Percentiles rank a stretch among this genome's conserved stretches.
phyloP scores from a whole-genome alignment of 2,888 invertebrate species.

The Drosophila atripex region DNA sequence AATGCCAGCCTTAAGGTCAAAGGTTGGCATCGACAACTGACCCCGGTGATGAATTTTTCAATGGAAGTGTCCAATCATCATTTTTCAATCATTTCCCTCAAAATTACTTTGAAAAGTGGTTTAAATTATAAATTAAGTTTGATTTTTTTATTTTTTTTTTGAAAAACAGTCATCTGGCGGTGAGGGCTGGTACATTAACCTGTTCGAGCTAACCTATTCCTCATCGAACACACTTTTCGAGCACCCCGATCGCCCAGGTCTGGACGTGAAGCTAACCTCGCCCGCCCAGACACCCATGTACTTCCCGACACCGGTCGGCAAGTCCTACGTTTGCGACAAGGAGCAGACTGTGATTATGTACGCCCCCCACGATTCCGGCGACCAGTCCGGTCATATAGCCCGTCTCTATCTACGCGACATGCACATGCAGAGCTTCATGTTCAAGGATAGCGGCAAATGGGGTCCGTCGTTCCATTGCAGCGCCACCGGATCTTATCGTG shows the following conservation, averaged over 20 bases:
- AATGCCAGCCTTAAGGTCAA: slow-evolving; percentile 30
- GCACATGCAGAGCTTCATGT: slow-evolving; percentile 94
- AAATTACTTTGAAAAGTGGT: not conserved
- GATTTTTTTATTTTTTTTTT: slow-evolving; percentile 13
- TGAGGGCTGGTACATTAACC: slow-evolving; percentile 94
- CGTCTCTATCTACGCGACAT: slow-evolving; percentile 88
- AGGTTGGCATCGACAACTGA: slow-evolving; percentile 23
- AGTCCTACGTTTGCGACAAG: slow-evolving; percentile 90
- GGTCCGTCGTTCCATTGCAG: slow-evolving; percentile 84
- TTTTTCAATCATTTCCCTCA: no score
- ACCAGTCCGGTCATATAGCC: slow-evolving; percentile 85
- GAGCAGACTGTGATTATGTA: slow-evolving; percentile 88
- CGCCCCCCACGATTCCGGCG: slow-evolving; percentile 84
- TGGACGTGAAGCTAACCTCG: slow-evolving; percentile 85
- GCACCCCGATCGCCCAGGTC: slow-evolving; percentile 86
- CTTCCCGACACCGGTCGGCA: slow-evolving; percentile 94
- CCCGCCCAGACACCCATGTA: slow-evolving; percentile 86
- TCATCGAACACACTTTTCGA: slow-evolving; percentile 86
- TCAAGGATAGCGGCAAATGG: slow-evolving; percentile 89
- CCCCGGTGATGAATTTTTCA: no score
- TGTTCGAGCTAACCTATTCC: slow-evolving; percentile 90
- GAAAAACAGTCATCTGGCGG: slow-evolving; percentile 91
- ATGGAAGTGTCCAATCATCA: no score
- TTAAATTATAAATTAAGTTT: not conserved
- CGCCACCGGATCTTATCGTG: slow-evolving; percentile 86